A percentile compares a stretch with the other conserved stretches of the same genome.
Evolutionary conservation across 2,797 vertebrate genomes (phyloP).

Genomic region (Gallinago solitaria): DNA sequence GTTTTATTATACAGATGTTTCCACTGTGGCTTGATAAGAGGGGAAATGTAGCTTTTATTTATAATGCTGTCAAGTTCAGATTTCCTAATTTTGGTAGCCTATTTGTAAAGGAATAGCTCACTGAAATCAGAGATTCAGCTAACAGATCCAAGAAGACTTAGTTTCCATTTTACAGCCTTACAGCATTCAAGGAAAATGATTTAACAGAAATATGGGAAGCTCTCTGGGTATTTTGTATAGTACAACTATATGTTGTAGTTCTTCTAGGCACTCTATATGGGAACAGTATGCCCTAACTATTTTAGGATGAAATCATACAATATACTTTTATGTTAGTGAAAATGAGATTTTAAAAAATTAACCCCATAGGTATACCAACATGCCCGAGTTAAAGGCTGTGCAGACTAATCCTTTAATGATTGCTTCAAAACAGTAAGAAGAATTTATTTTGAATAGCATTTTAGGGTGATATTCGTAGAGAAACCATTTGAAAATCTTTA

Average conservation of each 20-base stretch:
- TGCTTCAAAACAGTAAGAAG: not conserved
- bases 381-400: not conserved
- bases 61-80: not conserved
- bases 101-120: not conserved
- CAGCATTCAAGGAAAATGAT: not conserved
- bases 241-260: not conserved
- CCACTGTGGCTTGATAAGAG: conserved; percentile 9
- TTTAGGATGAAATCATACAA: not conserved
- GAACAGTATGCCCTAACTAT: not conserved
- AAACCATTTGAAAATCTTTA: not conserved
- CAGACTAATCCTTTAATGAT: not conserved
- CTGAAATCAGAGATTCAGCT: not conserved
- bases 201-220: not conserved
- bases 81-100: conserved; percentile 26
- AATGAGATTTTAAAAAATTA: not conserved
- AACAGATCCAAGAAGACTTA: not conserved
- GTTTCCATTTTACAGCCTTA: not conserved
- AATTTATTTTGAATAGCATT: not conserved
- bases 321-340: not conserved
- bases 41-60: conserved; percentile 20
- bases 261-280: not conserved
- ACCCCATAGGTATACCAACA: not conserved
- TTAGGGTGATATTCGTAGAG: not conserved
- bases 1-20: conserved; percentile 40
- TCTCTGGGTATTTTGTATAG: not conserved